Evolutionary conservation across 2,113 vertebrate genomes (phyloP).

Genomic region (Ciconia boyciana): DNA sequence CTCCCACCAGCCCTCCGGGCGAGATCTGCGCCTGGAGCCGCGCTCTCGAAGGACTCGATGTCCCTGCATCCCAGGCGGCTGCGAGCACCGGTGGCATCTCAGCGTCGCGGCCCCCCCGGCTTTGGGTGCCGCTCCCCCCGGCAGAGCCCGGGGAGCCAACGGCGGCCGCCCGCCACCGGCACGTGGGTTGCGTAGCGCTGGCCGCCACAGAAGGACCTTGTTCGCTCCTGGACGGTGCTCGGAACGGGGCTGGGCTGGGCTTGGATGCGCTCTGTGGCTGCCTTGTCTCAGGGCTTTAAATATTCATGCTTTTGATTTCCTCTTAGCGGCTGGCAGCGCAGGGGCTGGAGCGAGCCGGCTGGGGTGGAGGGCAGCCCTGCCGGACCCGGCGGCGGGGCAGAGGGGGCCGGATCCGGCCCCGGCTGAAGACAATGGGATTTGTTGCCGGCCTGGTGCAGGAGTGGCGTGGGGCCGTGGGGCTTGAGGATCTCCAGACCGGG

Average conservation of each 20-base stretch:
- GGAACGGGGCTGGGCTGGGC: neutral
- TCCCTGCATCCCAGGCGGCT: neutral
- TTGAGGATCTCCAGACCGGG: neutral
- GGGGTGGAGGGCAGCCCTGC: neutral
- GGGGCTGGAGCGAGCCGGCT: neutral
- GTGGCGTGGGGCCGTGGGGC: neutral
- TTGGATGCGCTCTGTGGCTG: neutral
- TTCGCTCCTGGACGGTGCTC: neutral
- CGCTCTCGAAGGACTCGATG: neutral
- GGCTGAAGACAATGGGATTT: neutral
- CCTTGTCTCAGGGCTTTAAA: slow-evolving; percentile 28
- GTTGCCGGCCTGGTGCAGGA: neutral
- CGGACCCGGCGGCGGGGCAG: neutral
- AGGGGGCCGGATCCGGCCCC: neutral
- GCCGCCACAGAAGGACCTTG: neutral
- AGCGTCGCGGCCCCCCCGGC: neutral
- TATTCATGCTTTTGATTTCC: slow-evolving; percentile 36
- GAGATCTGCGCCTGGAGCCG: neutral
- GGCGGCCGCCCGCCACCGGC: neutral
- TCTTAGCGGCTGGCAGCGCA: neutral
- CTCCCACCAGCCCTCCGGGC: neutral
- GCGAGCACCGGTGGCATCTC: neutral
- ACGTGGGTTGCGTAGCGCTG: neutral
- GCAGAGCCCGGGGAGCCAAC: neutral
- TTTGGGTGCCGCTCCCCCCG: neutral